Evolutionary conservation across 2,797 vertebrate genomes (phyloP).

Genomic region (Enteromius paludinosus): DNA sequence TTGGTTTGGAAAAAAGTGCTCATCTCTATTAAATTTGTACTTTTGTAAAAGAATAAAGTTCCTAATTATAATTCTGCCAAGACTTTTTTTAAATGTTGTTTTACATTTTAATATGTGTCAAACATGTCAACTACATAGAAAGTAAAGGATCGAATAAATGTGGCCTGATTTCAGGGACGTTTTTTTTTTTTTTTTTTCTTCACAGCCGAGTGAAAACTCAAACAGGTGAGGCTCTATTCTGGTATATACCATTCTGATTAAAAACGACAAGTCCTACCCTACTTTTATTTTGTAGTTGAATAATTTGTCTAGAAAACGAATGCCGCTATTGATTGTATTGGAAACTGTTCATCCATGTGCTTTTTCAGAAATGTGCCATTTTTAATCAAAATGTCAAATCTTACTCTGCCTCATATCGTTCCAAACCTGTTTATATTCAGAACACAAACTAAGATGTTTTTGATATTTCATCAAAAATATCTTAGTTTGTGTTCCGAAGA

Average conservation of each 20-base stretch:
- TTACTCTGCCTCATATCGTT: not conserved
- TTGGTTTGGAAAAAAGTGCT: conserved; percentile 59
- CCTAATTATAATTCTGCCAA: conserved; percentile 50
- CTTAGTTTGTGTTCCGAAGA: not conserved
- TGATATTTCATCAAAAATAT: not conserved
- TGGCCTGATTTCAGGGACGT: not conserved
- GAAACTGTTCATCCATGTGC: not conserved
- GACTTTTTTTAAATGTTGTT: not conserved
- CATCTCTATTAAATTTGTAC: conserved; percentile 65
- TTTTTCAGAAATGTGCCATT: not conserved
- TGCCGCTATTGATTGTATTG: not conserved
- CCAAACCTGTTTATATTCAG: not conserved
- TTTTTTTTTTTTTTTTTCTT: not conserved
- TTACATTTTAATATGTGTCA: not conserved
- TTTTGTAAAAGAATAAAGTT: conserved; percentile 67
- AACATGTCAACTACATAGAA: not conserved
- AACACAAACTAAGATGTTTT: not conserved
- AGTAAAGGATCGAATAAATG: not conserved
- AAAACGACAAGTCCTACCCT: not conserved
- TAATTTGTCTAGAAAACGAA: not conserved
- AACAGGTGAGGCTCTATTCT: conserved; percentile 9
- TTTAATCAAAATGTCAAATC: not conserved
- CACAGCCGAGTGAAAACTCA: not conserved
- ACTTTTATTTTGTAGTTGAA: not conserved
- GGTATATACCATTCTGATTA: not conserved